phyloP scores from a whole-genome alignment of 1,140 invertebrate genomes.

The Triops longicaudatus region DNA sequence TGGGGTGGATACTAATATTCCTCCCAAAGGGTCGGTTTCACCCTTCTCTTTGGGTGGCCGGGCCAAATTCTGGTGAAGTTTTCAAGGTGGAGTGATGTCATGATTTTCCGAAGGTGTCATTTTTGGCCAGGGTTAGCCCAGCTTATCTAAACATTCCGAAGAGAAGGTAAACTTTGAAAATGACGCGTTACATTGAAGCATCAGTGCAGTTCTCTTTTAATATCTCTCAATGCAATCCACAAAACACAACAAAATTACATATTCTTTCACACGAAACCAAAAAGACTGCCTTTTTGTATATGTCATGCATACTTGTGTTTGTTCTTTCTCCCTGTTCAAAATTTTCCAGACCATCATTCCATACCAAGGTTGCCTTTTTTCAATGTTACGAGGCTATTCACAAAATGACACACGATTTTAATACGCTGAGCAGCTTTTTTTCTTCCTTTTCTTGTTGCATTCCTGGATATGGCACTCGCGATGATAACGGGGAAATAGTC shows the following conservation, averaged over 20 bases:
- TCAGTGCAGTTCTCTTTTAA: not conserved
- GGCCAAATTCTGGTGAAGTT: no score
- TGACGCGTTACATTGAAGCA: constrained; percentile 3
- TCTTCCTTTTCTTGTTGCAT: not conserved
- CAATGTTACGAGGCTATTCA: constrained; percentile 2
- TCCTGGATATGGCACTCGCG: constrained; percentile 9
- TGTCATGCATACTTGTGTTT: constrained; percentile 13
- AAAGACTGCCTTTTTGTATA: not conserved
- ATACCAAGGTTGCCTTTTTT: not conserved
- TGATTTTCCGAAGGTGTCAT: no score
- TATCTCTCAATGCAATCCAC: constrained; percentile 12
- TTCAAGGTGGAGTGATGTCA: no score
- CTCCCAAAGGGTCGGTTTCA: no score
- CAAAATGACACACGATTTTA: constrained; percentile 2
- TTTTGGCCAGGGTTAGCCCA: no score
- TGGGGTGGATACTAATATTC: no score
- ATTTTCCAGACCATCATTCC: not conserved
- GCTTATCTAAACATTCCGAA: not conserved
- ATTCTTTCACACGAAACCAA: not conserved
- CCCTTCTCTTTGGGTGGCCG: no score
- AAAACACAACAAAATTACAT: constrained; percentile 8
- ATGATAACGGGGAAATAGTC: not conserved
- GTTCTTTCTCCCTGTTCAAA: not conserved
- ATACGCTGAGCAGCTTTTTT: not conserved
- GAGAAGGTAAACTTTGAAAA: not conserved